phyloP scores from a whole-genome alignment of 2,888 invertebrate species.

The Smittia sp. region DNA sequence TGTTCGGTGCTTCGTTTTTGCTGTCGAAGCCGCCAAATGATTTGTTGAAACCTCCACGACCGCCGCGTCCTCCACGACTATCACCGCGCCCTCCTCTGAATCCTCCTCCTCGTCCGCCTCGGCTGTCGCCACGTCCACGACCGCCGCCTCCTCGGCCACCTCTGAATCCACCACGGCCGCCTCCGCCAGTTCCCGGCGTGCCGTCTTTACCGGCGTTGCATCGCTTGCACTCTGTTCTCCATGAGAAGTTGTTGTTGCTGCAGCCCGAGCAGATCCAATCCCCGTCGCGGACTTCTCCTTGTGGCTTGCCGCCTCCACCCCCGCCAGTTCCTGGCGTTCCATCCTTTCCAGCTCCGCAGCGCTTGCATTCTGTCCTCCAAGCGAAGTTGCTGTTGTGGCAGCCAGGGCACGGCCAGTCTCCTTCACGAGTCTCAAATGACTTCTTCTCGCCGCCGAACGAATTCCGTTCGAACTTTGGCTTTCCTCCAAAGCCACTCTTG shows the following conservation, averaged over 20 bases:
- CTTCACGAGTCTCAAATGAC: slow-evolving; percentile 45
- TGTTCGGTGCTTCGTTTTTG: slow-evolving; percentile 62
- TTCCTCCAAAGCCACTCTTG: slow-evolving; percentile 31
- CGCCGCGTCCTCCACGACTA: slow-evolving; percentile 46
- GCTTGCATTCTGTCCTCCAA: slow-evolving; percentile 44
- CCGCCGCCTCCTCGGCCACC: slow-evolving; percentile 47
- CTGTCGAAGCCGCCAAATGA: slow-evolving; percentile 52
- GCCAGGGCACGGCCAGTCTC: slow-evolving; percentile 46
- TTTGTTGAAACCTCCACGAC: slow-evolving; percentile 45
- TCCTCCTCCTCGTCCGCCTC: slow-evolving; percentile 44
- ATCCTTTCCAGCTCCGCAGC: slow-evolving; percentile 44
- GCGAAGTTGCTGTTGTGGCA: slow-evolving; percentile 46
- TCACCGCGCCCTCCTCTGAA: slow-evolving; percentile 45
- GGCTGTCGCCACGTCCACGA: slow-evolving; percentile 46
- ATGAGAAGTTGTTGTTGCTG: slow-evolving; percentile 46
- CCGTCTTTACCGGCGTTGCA: slow-evolving; percentile 44
- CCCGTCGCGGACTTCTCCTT: slow-evolving; percentile 21
- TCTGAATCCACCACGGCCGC: slow-evolving; percentile 46
- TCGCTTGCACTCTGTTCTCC: slow-evolving; percentile 44
- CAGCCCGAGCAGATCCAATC: slow-evolving; percentile 46
- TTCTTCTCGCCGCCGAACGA: slow-evolving; percentile 49
- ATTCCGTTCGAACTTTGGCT: slow-evolving; percentile 44
- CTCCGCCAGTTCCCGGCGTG: slow-evolving; percentile 46
- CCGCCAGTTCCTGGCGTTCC: slow-evolving; percentile 44
- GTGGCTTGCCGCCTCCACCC: slow-evolving; percentile 43